Conservation (phyloP, 2,888 invertebrate species). For the Acanthoscelides obtectus region DNA sequence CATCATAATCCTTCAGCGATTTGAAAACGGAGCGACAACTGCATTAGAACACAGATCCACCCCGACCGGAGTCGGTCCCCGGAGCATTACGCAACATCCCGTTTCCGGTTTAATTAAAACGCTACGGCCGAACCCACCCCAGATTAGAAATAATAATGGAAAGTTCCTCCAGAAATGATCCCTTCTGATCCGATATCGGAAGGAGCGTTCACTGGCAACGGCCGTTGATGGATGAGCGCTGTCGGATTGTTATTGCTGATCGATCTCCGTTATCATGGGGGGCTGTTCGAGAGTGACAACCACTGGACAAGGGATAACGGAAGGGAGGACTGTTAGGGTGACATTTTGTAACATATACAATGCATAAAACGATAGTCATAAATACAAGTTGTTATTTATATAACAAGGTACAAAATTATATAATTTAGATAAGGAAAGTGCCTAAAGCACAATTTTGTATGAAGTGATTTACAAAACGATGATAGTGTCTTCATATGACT, state of each 20-base stretch:
- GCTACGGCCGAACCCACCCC: background rate
- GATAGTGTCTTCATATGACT: too few species aligned
- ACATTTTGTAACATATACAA: too few species aligned
- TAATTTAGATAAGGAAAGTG: too few species aligned
- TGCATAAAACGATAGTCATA: too few species aligned
- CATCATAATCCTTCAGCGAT: background rate
- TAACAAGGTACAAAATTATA: too few species aligned
- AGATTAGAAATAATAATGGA: slow-evolving; percentile 24
- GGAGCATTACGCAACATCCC: background rate
- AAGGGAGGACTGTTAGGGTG: background rate
- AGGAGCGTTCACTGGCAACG: slow-evolving; percentile 16
- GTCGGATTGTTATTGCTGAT: slow-evolving; percentile 40
- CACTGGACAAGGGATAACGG: background rate
- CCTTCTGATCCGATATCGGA: slow-evolving; percentile 28
- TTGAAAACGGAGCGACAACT: background rate
- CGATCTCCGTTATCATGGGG: slow-evolving; percentile 36
- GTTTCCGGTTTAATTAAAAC: background rate
- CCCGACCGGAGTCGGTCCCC: background rate
- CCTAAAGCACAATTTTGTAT: too few species aligned
- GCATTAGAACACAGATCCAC: background rate
- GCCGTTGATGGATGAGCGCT: slow-evolving; percentile 32
- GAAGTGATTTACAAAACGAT: too few species aligned
- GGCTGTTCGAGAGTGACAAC: slow-evolving; percentile 37
- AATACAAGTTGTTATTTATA: too few species aligned
- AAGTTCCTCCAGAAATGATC: slow-evolving; percentile 26